Percentiles rank a stretch among this genome's conserved stretches.
Evolutionary conservation across 2,113 vertebrate species (phyloP).

Genomic region (Halcyon senegalensis): DNA sequence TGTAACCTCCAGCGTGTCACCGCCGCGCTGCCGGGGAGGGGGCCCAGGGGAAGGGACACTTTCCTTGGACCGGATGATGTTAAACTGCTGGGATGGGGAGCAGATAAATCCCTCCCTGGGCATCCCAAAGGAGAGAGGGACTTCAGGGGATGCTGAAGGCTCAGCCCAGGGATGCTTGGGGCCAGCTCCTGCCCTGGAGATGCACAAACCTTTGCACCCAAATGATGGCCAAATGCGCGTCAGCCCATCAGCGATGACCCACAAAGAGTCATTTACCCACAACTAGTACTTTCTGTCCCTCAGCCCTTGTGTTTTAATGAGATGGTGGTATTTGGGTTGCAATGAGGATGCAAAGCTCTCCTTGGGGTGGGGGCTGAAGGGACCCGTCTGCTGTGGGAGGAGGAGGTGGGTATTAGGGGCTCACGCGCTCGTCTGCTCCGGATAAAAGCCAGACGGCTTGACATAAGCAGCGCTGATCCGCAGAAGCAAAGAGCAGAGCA

Average conservation of each 20-base stretch:
- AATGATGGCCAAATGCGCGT: rapidly evolving
- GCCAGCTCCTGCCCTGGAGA: not conserved
- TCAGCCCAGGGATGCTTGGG: not conserved
- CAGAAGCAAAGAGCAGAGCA: not conserved
- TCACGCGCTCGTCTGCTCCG: not conserved
- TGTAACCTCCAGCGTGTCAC: not conserved
- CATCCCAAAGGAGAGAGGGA: not conserved
- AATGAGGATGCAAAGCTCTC: not conserved
- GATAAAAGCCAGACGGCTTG: not conserved
- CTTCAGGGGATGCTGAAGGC: not conserved
- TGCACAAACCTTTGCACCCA: not conserved
- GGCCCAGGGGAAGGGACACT: not conserved
- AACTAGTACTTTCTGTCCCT: rapidly evolving
- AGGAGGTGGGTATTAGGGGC: not conserved
- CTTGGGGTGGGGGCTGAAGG: not conserved
- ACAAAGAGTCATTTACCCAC: rapidly evolving
- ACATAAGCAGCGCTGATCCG: not conserved
- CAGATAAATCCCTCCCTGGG: not conserved
- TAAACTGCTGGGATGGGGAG: not conserved
- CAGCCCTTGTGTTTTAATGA: not conserved
- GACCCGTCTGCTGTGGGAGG: not conserved
- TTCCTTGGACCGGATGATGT: not conserved
- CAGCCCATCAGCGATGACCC: rapidly evolving
- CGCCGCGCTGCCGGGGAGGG: not conserved
- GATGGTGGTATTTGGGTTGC: not conserved